Percentiles rank a stretch among this genome's conserved stretches.
phyloP scores from a whole-genome alignment of 2,888 invertebrate species.

The Tipula unca region DNA sequence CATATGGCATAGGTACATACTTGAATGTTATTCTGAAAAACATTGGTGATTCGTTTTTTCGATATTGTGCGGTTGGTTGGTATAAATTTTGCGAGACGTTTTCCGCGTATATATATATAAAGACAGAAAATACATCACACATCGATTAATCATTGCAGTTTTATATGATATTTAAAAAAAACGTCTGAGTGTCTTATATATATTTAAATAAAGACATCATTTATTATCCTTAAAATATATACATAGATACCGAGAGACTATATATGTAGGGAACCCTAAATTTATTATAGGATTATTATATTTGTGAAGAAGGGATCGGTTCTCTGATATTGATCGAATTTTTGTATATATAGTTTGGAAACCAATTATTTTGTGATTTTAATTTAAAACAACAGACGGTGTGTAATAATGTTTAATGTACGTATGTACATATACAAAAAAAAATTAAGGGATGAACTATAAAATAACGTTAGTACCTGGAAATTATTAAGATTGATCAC shows the following conservation, averaged over 20 bases:
- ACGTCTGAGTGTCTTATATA: neutral
- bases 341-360: neutral
- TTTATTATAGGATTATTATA: neutral
- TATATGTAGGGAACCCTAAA: neutral
- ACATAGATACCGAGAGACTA: neutral
- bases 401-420: neutral
- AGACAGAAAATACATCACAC: neutral
- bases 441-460: neutral
- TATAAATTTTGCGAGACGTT: neutral
- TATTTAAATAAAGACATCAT: neutral
- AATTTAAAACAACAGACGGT: neutral
- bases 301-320: neutral
- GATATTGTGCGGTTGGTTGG: neutral
- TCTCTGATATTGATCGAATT: neutral
- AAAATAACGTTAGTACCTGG: neutral
- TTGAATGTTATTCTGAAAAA: neutral
- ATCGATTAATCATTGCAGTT: neutral
- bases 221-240: neutral
- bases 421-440: too few species aligned
- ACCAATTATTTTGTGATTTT: neutral
- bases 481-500: neutral
- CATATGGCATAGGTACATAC: neutral
- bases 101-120: neutral
- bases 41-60: neutral
- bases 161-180: neutral